Percentiles rank a stretch among this genome's conserved stretches.
Conservation (phyloP, 2,113 vertebrate genomes). For the Dasyornis broadbenti region DNA sequence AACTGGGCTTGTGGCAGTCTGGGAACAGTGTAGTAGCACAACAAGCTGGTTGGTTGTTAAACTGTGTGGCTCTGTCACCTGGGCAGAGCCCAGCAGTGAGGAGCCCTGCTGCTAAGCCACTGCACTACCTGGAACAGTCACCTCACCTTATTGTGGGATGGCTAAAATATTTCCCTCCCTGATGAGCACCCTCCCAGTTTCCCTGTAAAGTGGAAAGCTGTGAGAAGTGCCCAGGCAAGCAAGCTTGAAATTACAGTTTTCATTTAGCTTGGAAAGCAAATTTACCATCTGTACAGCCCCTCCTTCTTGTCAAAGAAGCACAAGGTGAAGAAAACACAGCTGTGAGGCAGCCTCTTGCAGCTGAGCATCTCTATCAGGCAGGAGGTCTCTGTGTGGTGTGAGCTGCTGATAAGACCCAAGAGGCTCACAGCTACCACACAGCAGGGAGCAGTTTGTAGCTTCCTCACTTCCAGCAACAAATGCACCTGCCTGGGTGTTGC, state of each 20-base stretch:
- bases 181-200: not conserved
- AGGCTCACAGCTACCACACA: not conserved
- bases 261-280: not conserved
- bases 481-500: not conserved
- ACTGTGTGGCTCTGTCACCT: not conserved
- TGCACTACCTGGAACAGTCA: not conserved
- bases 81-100: not conserved
- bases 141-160: not conserved
- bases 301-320: not conserved
- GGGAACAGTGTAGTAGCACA: not conserved
- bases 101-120: not conserved
- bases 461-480: not conserved
- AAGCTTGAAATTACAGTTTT: conserved; percentile 4
- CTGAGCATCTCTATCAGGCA: not conserved
- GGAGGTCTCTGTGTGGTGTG: not conserved
- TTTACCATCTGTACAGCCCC: not conserved
- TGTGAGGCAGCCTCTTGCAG: not conserved
- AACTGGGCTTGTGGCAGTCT: not conserved
- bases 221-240: not conserved
- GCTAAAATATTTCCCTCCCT: not conserved
- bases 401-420: conserved; percentile 21
- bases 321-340: conserved; percentile 4
- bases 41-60: not conserved
- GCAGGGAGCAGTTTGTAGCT: not conserved
- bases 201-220: not conserved